Percentiles rank a stretch among this genome's conserved stretches.
These are phyloP conservation scores for Muschampia plurimacula DNA, from an alignment of 2,888 invertebrate species.

Conservation along the genomic window DNA sequence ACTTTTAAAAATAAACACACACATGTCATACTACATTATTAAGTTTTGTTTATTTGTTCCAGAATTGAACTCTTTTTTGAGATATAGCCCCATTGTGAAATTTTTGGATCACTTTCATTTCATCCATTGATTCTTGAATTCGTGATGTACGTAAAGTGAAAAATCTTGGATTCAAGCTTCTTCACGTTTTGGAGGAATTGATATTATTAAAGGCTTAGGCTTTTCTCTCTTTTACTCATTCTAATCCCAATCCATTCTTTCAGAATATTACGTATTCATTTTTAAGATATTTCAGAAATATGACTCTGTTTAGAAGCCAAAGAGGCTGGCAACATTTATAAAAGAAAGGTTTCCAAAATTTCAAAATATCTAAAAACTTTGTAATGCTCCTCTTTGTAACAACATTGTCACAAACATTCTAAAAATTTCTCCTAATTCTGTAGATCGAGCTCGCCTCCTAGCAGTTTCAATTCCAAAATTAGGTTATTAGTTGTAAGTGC, in stretches of 20 bases:
- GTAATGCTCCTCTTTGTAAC: not conserved
- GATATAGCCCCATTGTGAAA: not conserved
- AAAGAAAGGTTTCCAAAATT: not conserved
- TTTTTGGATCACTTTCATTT: not conserved
- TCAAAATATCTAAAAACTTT: not conserved
- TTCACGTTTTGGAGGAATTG: not conserved
- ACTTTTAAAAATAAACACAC: no score
- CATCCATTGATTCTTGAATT: not conserved
- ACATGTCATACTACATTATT: no score
- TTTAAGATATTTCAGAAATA: not conserved
- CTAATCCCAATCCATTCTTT: not conserved
- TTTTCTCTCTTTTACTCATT: not conserved
- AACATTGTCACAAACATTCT: not conserved
- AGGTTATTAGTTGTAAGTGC: conserved; percentile 6
- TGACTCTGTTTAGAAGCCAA: not conserved
- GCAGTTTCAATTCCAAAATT: conserved; percentile 1
- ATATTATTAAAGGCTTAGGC: not conserved
- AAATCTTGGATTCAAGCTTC: not conserved
- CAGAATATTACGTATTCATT: not conserved
- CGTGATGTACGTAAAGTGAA: not conserved
- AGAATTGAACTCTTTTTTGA: no score
- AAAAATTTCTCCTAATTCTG: not conserved
- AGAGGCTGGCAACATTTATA: not conserved
- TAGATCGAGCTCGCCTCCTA: conserved; percentile 9
- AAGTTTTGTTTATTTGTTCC: no score